Conservation (phyloP, 2,113 vertebrate species). For the Amazona guildingii region DNA sequence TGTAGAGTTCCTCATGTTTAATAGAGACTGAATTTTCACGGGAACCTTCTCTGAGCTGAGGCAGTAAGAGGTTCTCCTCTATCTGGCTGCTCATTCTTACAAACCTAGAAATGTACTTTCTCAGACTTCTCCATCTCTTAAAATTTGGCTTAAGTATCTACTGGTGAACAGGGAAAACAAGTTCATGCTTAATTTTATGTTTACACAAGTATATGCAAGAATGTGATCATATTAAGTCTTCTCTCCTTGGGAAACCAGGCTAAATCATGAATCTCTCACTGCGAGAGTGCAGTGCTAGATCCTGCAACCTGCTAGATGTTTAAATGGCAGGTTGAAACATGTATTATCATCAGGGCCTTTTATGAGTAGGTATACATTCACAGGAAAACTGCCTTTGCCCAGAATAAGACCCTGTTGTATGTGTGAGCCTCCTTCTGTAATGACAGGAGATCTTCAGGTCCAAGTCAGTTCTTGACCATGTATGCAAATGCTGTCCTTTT, state of each 20-base stretch:
- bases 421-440: not conserved
- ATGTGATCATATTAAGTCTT: not conserved
- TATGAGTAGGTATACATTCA: accelerated
- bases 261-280: not conserved
- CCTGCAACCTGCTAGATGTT: not conserved
- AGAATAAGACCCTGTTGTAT: not conserved
- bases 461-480: accelerated
- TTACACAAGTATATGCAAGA: not conserved
- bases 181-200: not conserved
- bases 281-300: not conserved
- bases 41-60: not conserved
- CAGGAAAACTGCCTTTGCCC: not conserved
- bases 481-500: not conserved
- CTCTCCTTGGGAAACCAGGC: not conserved
- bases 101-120: not conserved
- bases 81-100: not conserved
- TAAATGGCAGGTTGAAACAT: not conserved
- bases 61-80: not conserved
- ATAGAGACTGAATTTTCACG: not conserved
- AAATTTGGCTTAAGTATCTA: not conserved
- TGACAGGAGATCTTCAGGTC: not conserved
- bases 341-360: not conserved
- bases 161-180: not conserved
- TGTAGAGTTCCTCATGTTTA: not conserved
- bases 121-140: not conserved